Conservation (phyloP, 2,888 invertebrate genomes). For the Chironomus tentans region DNA sequence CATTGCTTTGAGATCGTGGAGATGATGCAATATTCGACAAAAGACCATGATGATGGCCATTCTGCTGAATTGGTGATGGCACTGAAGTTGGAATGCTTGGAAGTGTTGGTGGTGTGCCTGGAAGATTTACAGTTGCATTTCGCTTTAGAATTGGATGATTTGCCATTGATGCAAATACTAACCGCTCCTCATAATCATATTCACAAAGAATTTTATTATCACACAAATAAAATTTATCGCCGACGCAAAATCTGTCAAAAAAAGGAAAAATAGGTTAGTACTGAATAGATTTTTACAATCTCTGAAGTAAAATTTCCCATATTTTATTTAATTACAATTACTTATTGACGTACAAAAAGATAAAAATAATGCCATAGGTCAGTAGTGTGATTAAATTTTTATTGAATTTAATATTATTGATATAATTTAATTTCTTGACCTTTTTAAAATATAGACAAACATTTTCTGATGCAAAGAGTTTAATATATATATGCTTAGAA, state of each 20-base stretch:
- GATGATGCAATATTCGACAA: not conserved
- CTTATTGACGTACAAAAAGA: too few species aligned
- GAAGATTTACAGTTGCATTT: conserved; percentile 33
- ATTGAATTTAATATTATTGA: too few species aligned
- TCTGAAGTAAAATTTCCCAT: too few species aligned
- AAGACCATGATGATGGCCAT: conserved; percentile 20
- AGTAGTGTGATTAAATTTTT: too few species aligned
- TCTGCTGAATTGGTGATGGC: conserved; percentile 10
- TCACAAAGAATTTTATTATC: conserved; percentile 97
- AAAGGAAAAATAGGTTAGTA: not conserved
- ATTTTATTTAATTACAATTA: too few species aligned
- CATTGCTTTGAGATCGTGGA: conserved; percentile 18
- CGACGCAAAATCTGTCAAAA: conserved; percentile 84
- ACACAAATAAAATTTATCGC: conserved; percentile 92
- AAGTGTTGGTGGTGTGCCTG: not conserved
- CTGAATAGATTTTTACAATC: too few species aligned
- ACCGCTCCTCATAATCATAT: conserved; percentile 92
- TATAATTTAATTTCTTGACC: too few species aligned
- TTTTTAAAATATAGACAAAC: too few species aligned
- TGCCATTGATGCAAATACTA: conserved; percentile 92
- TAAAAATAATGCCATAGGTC: too few species aligned
- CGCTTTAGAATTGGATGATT: conserved; percentile 61
- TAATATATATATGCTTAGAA: too few species aligned
- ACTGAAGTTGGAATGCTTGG: conserved; percentile 19
- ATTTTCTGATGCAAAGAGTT: too few species aligned